phyloP scores from a whole-genome alignment of 1,140 invertebrate genomes.

The Zeugodacus cucurbitae region DNA sequence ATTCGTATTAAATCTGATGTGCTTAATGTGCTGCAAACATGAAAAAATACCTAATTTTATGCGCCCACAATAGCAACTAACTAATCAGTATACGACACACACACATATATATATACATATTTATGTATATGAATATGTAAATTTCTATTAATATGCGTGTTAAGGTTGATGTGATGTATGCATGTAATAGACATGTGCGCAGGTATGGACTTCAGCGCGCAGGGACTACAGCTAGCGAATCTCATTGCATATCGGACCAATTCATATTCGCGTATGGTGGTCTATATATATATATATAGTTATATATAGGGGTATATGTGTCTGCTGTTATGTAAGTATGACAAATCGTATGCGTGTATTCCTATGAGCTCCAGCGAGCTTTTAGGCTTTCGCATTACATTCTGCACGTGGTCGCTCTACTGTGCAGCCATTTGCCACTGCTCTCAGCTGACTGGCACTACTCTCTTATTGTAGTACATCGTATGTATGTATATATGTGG shows the following conservation, averaged over 20 bases:
- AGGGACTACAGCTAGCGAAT: background rate
- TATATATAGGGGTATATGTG: background rate
- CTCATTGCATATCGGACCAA: background rate
- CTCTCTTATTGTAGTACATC: background rate
- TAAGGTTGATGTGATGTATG: background rate
- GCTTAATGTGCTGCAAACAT: constrained; percentile 31
- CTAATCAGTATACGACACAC: constrained; percentile 16
- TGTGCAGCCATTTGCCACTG: background rate
- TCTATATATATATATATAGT: no score
- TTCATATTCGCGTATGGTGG: background rate
- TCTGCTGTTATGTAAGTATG: background rate
- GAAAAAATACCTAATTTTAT: constrained; percentile 31
- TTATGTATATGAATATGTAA: background rate
- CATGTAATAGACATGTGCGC: background rate
- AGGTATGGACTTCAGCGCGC: background rate
- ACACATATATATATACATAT: background rate
- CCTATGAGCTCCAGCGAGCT: background rate
- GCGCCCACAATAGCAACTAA: constrained; percentile 16
- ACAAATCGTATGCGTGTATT: constrained; percentile 3
- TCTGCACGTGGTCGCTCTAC: background rate
- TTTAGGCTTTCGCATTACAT: background rate
- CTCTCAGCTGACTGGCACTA: background rate
- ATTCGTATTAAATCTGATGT: background rate
- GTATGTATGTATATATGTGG: background rate
- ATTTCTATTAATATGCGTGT: background rate